These are phyloP conservation scores for Sinohyriopsis cumingii DNA, from an alignment of 2,888 invertebrate genomes.

Conservation along the genomic window DNA sequence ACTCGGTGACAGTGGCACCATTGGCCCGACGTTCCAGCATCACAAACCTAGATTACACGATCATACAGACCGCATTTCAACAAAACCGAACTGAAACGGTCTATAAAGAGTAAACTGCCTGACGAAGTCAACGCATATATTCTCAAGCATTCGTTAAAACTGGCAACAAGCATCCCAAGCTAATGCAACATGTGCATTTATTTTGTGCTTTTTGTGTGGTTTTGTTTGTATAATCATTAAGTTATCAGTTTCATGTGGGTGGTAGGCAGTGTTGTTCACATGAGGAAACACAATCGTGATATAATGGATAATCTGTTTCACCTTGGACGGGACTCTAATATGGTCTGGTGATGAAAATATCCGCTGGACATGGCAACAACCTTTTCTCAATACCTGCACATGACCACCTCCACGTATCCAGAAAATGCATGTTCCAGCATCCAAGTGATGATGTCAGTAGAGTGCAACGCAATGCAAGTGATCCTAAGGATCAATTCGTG, in stretches of 20 bases:
- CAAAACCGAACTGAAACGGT: too few relatives aligned
- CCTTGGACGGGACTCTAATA: conserved; percentile 35
- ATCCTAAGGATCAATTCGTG: too few relatives aligned
- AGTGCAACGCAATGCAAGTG: background rate
- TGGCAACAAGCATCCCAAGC: too few relatives aligned
- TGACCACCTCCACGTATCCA: conserved; percentile 36
- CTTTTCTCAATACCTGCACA: conserved; percentile 29
- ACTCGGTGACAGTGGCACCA: too few relatives aligned
- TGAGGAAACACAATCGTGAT: conserved; percentile 21
- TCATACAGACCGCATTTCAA: too few relatives aligned
- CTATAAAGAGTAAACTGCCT: too few relatives aligned
- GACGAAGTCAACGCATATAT: too few relatives aligned
- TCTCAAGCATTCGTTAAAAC: too few relatives aligned
- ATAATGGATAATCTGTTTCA: conserved; percentile 14
- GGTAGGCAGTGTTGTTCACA: conserved; percentile 25
- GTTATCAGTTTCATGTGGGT: background rate
- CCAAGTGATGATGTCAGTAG: conserved; percentile 7
- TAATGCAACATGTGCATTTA: too few relatives aligned
- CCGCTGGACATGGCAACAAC: conserved; percentile 13
- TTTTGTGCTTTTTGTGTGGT: too few relatives aligned
- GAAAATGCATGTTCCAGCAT: conserved; percentile 29
- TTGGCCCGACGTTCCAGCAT: too few relatives aligned
- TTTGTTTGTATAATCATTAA: background rate
- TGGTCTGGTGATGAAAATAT: conserved; percentile 22
- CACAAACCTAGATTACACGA: too few relatives aligned